Evolutionary conservation across 2,113 vertebrate genomes (phyloP).

Genomic region (Phocoena phocoena): DNA sequence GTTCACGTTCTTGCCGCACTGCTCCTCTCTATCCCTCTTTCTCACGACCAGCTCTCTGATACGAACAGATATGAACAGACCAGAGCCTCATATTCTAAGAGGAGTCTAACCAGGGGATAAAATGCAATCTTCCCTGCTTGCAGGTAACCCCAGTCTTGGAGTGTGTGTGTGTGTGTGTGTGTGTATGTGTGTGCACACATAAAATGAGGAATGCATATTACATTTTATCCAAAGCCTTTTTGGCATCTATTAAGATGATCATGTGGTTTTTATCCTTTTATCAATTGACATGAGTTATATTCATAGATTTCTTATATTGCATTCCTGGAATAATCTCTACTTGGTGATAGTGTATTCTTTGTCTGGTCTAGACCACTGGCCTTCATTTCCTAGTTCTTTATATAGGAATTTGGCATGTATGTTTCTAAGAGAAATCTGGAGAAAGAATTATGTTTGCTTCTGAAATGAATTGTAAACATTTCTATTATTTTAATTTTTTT

Average conservation of each 20-base stretch:
- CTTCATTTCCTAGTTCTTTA: background rate
- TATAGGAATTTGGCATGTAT: background rate
- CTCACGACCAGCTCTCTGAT: accelerated
- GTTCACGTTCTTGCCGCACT: accelerated
- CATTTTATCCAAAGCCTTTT: background rate
- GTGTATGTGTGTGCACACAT: accelerated
- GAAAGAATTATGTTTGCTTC: background rate
- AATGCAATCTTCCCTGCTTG: background rate
- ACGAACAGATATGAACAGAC: no score
- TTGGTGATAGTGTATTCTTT: background rate
- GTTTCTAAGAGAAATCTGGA: background rate
- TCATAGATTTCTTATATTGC: background rate
- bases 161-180: background rate
- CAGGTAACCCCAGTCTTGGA: background rate
- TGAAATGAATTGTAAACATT: background rate
- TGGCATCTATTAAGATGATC: background rate
- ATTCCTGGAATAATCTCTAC: background rate
- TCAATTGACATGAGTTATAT: background rate
- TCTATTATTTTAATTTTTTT: background rate
- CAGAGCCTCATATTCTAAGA: no score
- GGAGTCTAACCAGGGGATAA: background rate
- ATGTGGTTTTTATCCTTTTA: constrained; percentile 29
- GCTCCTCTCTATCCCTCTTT: background rate
- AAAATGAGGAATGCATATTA: background rate
- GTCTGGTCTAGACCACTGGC: background rate